Evolutionary conservation across 2,888 invertebrate genomes (phyloP), one percentile per base, ranked within the genome.

Genomic region (Chironomus riparius): DNA sequence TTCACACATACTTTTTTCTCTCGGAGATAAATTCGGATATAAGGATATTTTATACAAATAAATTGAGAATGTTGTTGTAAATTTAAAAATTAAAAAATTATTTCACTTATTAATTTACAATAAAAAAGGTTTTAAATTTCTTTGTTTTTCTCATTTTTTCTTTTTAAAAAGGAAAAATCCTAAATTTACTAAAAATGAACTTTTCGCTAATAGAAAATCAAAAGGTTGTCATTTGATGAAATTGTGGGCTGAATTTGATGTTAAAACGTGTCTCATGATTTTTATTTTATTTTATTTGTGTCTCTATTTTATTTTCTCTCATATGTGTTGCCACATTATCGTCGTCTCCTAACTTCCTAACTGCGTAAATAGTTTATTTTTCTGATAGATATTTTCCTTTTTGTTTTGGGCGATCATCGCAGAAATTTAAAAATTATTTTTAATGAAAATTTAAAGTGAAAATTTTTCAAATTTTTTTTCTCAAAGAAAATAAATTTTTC

Each of bases 231-330:
- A 18, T 74, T 21, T 68, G 74, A 74, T 48, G 68, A 68, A 74
- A 47, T 74, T 12, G 47, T 74, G 74, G 74, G 68, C 74, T 74
- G 74, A 74, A 74, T 74, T 22, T 68, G 74, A 15, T 74, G 74
- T 10, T 74, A 74, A 74, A 47, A 68, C 68, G 74, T 74, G 74
- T 74, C 74, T 74, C 74, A 74, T 74, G 22, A 74, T 68, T 71
- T 50, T 3, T 50, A 28, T 28, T 24, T 24, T 13, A 5, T n/a
- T 56, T 56, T 56, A 18, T 56, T 15, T 74, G 68, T 74, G 65
- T 74, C 74, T 74, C 74, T 68, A 47, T 74, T 71, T 56, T 65
- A 12, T 13, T 56, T 18, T 56, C n/a, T 56, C 18, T 56, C 15
- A 56, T 56, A 10, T 38, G 38, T 38, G 38, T 38, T 38, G 3